Evolutionary conservation across 92 coral and sea anemone species (phyloP).

Genomic region (Epizoanthus ramosus): DNA sequence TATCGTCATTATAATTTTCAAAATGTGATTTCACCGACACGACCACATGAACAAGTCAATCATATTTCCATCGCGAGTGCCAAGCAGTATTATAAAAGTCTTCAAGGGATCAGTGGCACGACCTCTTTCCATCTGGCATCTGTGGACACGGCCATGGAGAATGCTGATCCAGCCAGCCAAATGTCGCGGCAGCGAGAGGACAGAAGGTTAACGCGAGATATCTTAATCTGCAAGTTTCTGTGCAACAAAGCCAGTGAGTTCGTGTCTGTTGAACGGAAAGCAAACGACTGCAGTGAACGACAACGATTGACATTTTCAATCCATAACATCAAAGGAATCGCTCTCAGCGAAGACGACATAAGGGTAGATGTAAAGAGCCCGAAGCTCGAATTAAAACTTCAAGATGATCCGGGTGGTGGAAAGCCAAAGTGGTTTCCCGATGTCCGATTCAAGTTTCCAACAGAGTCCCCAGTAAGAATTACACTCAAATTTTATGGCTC

Average conservation of each 20-base stretch:
- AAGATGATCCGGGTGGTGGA: not conserved
- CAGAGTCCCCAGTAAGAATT: not conserved
- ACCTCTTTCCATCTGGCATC: not conserved
- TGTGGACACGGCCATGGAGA: not conserved
- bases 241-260: slow-evolving; percentile 2
- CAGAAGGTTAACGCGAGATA: not conserved
- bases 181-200: slow-evolving; percentile 4
- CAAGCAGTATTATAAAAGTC: not conserved
- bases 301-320: not conserved
- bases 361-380: not conserved
- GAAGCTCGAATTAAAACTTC: not conserved
- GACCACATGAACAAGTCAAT: not conserved
- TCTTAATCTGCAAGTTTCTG: not conserved
- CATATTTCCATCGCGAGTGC: not conserved
- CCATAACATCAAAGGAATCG: no score
- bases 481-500: not conserved
- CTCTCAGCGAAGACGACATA: no score
- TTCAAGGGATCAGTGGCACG: slow-evolving; percentile 2
- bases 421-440: not conserved
- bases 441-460: not conserved
- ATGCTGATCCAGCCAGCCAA: not conserved
- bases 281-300: not conserved
- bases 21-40: no score
- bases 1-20: no score
- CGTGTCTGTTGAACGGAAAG: not conserved